phyloP scores from a whole-genome alignment of 1,140 invertebrate genomes.

The Diachasmimorpha longicaudata region DNA sequence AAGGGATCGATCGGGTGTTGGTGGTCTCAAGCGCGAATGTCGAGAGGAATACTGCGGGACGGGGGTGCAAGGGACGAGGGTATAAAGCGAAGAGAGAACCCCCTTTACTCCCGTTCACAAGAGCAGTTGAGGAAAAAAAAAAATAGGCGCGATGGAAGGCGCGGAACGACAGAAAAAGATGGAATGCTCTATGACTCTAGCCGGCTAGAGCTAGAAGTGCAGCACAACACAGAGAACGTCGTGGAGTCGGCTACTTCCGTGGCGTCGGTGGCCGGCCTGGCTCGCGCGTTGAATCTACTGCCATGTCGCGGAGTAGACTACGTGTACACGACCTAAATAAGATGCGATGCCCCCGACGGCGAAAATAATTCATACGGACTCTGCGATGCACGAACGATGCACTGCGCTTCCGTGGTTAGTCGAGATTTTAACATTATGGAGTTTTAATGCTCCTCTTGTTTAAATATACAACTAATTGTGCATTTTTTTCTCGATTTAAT shows the following conservation, averaged over 20 bases:
- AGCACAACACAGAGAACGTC: conserved; percentile 24
- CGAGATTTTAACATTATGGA: conserved; percentile 6
- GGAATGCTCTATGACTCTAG: not conserved
- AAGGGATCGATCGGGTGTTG: not conserved
- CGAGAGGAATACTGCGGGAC: not conserved
- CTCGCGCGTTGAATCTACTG: conserved; percentile 41
- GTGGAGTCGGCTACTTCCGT: conserved; percentile 40
- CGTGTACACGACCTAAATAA: conserved; percentile 64
- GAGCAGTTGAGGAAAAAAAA: not conserved
- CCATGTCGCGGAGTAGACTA: conserved; percentile 37
- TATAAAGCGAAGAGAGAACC: not conserved
- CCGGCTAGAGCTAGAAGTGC: conserved; percentile 24
- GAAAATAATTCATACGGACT: conserved; percentile 62
- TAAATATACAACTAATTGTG: not conserved
- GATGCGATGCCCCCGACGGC: conserved; percentile 63
- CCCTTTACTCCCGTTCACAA: not conserved
- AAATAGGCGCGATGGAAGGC: no score
- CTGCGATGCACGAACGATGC: conserved; percentile 34
- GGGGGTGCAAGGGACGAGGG: not conserved
- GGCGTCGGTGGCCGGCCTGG: conserved; percentile 30
- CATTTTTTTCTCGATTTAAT: not conserved
- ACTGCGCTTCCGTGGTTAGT: conserved; percentile 27
- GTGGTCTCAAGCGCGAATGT: not conserved
- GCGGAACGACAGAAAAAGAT: not conserved
- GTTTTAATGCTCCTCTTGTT: not conserved